Base-by-base conservation (phyloP, 2,113 vertebrate genomes). In the Indicator indicator region DNA sequence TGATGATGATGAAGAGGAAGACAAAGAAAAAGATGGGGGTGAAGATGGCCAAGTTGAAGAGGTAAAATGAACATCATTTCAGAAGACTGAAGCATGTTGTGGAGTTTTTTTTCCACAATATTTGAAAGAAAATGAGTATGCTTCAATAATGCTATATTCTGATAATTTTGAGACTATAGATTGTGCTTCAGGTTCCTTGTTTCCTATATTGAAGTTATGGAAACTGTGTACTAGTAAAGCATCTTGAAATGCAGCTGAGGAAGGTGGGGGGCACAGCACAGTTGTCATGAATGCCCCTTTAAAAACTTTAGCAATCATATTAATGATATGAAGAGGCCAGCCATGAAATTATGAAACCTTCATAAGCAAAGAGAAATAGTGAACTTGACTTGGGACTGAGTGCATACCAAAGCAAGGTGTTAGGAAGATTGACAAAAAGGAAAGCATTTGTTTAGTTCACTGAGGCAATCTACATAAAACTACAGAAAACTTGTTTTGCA, bases 31-130 rank as follows among this genome's bases (percentile, higher is more conserved):
- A 94, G 99, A 99, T 54, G 99, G 98, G 13, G 99, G 98, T 78
- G 99, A 99, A 96, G 99, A 99, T 60, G 99, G 99, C 38, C 99
- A 99, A 96, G 99, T 99, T 42, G 99, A 99, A 94, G 99, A 99
- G 98, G 99, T 99, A 97, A 97, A 90, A 46, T 75, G 73, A 55
- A 38, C 8, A 2, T 46, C 80, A 9, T 83, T 74, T 74, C 58
- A 62, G 50, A 71, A 76, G 33, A 46, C 19, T 33, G 38, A 38
- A 55, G 23, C 9, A 32, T 52, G 33, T 16, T 86, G 11, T 72
- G 16, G 36, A 8, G 9, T 3, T 73, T 46, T 9, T 5, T 36
- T 50, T 46, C 20, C 6, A 6, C 54, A 30, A 5, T 65, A 46
- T 54, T 87, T 94, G 52, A 77, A 90, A 76, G 40, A 73, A 85